Evolutionary conservation across 2,797 vertebrate species (phyloP).

Genomic region (Champsocephalus esox): DNA sequence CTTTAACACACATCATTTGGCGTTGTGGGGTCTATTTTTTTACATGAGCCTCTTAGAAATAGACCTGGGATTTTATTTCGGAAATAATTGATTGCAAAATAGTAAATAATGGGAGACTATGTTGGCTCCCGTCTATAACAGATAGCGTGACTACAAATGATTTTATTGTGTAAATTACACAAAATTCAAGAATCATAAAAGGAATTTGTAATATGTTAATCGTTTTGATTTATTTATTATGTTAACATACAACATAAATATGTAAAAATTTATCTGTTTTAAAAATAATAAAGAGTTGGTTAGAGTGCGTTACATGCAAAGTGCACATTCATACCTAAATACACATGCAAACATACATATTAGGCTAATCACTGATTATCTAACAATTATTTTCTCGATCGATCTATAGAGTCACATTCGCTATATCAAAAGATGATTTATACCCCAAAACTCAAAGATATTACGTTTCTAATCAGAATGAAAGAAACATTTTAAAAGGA

Average conservation of each 20-base stretch:
- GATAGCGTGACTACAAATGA: background rate
- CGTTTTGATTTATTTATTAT: no score
- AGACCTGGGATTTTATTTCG: background rate
- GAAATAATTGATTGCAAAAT: background rate
- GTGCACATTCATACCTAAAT: background rate
- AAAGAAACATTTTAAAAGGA: background rate
- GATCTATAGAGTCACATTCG: background rate
- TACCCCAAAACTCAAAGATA: background rate
- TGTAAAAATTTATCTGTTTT: background rate
- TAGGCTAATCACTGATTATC: background rate
- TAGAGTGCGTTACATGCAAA: background rate
- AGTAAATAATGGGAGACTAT: background rate
- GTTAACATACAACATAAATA: no score
- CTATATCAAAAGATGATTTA: background rate
- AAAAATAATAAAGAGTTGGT: background rate
- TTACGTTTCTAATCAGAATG: background rate
- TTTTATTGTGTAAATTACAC: background rate
- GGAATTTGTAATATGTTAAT: no score
- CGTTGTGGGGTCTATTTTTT: no score
- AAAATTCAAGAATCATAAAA: no score
- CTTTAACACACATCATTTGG: no score
- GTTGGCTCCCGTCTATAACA: background rate
- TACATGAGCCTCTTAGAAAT: no score
- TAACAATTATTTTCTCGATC: background rate
- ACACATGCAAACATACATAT: background rate